A percentile compares a stretch with the other conserved stretches of the same genome.
Conservation (phyloP, 2,113 vertebrate genomes). For the Peromyscus californicus region DNA sequence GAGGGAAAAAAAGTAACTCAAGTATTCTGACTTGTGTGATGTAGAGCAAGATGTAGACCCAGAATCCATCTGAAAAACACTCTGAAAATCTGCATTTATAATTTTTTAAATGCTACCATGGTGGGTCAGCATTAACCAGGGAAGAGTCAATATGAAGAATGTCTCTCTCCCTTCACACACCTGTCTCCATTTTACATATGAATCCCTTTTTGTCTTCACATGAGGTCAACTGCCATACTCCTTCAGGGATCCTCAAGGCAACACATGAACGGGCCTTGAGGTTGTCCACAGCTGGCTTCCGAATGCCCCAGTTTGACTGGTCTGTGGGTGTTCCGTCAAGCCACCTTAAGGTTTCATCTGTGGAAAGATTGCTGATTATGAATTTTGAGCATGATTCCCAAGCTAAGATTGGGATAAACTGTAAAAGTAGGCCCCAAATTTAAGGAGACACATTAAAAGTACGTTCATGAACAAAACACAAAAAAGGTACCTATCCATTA, state of each 20-base stretch:
- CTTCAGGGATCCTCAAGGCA: constrained; percentile 89
- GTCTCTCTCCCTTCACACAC: constrained; percentile 83
- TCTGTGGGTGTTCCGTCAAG: constrained; percentile 91
- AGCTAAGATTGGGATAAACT: neutral
- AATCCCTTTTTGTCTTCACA: constrained; percentile 92
- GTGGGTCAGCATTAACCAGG: neutral
- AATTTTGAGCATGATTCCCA: neutral
- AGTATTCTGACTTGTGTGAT: neutral
- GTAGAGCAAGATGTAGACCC: neutral
- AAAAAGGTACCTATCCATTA: neutral
- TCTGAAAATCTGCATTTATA: neutral
- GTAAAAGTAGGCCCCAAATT: constrained; percentile 32
- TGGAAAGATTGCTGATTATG: constrained; percentile 65
- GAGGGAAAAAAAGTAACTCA: neutral
- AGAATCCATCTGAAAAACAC: neutral
- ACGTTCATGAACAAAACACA: neutral
- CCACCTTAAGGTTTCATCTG: constrained; percentile 91
- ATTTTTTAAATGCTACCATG: neutral
- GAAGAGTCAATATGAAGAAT: constrained; percentile 21
- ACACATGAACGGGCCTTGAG: constrained; percentile 89
- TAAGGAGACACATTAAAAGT: neutral
- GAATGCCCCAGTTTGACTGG: constrained; percentile 93
- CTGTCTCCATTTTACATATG: constrained; percentile 92
- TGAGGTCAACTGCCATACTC: constrained; percentile 90
- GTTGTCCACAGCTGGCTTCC: constrained; percentile 86